phyloP scores from a whole-genome alignment of 2,888 invertebrate species.

The Vesta saturnalis region DNA sequence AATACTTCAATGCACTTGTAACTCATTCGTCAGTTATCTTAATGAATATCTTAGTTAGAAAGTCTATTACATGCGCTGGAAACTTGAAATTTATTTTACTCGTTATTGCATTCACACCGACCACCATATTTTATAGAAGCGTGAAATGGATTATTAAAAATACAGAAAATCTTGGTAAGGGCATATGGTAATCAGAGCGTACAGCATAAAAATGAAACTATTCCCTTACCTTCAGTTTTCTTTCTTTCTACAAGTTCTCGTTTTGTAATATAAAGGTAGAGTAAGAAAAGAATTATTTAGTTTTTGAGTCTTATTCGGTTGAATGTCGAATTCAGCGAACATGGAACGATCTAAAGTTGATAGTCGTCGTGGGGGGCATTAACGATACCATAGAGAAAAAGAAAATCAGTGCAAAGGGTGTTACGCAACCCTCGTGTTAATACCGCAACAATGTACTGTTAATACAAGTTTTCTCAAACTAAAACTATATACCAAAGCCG shows the following conservation, averaged over 20 bases:
- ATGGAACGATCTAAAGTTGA: not conserved
- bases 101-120: too few relatives aligned
- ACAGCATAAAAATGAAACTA: constrained; percentile 11
- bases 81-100: too few relatives aligned
- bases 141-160: not conserved
- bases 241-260: not conserved
- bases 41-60: too few relatives aligned
- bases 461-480: constrained; percentile 15
- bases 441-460: constrained; percentile 11
- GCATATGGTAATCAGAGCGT: not conserved
- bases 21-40: too few relatives aligned
- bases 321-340: not conserved
- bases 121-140: not conserved
- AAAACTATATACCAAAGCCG: not conserved
- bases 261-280: constrained; percentile 1
- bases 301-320: not conserved
- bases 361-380: not conserved
- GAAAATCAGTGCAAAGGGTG: constrained; percentile 5
- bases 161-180: not conserved
- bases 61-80: too few relatives aligned
- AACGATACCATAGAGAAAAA: constrained; percentile 11
- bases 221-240: not conserved
- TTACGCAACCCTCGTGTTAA: constrained; percentile 7
- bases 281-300: not conserved
- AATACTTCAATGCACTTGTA: too few relatives aligned